Evolutionary conservation across 2,888 invertebrate species (phyloP), one percentile per base, ranked within the genome.

Genomic region (Epinotia demarniana): DNA sequence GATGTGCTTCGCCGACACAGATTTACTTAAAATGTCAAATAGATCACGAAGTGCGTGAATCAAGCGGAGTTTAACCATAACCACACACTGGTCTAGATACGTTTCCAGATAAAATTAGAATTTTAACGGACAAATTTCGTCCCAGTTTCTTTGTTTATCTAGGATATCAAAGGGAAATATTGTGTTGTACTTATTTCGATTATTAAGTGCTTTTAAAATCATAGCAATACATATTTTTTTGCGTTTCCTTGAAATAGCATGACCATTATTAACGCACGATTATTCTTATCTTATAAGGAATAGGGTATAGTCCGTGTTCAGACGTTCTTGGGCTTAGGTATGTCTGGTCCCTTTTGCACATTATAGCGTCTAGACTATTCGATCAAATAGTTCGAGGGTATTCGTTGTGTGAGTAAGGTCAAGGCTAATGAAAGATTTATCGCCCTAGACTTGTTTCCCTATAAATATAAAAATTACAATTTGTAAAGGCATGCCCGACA

Each of bases 341-440:
- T 3, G 19, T 43, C 27, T 57, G 33, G 13, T 63, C 23, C 55
- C 18, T 57, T 67, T 58, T 57, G 57, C 23, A 64, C 55, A 46
- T 72, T 64, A 72, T 64, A 9, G 33, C 58, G 58, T 53, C 72
- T 72, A 71, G 71, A 55, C 63, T 69, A 19, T 63, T 23, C 33
- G 63, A 69, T 74, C 74, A 33, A 19, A 64, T 70, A 9, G 27
- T 62, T 57, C 69, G 46, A 63, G 73, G 73, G 49, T 57, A 69
- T 27, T 43, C 63, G 58, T 39, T 8, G 33, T 46, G 39, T 62
- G 43, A 27, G 23, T n/a, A 63, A 72, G 57, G 72, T 64, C 72
- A 72, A 64, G 18, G 18, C 33, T 58, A 72, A 46, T 64, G 46
- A 23, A 57, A 64, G 63, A 63, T 18, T 63, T 72, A 55, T 23